Evolutionary conservation across 2,113 vertebrate species (phyloP), one percentile per base, ranked within the genome.

Genomic region (Heliornis fulica): DNA sequence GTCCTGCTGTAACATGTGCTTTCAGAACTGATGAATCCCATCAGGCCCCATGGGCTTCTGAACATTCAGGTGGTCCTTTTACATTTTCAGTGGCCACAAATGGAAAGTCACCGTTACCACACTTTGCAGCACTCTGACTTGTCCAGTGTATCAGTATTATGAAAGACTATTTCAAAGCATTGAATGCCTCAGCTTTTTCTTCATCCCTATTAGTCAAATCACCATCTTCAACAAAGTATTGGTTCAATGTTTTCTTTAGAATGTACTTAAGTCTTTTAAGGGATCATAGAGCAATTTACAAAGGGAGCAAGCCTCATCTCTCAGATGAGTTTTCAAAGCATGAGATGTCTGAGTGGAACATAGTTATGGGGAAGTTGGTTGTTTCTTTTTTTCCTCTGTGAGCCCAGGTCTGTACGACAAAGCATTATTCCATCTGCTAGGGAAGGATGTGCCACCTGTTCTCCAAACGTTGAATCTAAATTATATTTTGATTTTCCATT

Each of bases 71-170:
- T 45, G 29, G 9, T 76, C 16, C 23, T 6, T n/a, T 63, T 61
- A n/a, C 3, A 63, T 22, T 68, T 57, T 66, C 10, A 13, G 15
- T 82, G 60, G 36, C 31, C 20, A 5, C 43, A 78, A 46, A n/a
- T 41, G 38, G 29, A 46, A 63, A 8, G 22, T n/a, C 19, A 8
- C 22, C 38, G 12, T 64, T 78, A 19, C 26, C 5, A 31, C 9
- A 25, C n/a, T 14, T 65, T 4, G 1, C 6, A 21, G 29, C 18
- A 9, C 15, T 85, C 21, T 3, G 4, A 0, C 32, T 34, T 0
- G n/a, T 31, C 34, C 34, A 21, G 48, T 9, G 5, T 60, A 5
- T 50, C 13, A 18, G 34, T 81, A 16, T 43, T 57, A 14, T 32
- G 72, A 36, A 59, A 74, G 60, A 23, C 22, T 66, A n/a, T n/a